Conservation (phyloP, 1,140 invertebrate species). For the Procambarus virginalis region DNA sequence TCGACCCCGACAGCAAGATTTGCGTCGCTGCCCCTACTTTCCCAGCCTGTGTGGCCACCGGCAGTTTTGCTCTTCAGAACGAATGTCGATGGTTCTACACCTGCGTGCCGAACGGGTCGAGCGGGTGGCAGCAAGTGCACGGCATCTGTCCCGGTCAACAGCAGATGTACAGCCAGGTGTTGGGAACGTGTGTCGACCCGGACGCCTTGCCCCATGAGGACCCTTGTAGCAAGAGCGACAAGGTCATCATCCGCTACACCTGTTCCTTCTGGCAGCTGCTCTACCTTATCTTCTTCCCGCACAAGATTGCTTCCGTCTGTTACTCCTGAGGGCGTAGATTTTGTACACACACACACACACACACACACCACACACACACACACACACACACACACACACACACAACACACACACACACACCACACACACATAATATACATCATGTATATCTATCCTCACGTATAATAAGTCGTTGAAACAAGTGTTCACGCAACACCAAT, state of each 20-base stretch:
- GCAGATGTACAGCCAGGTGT: slow-evolving; percentile 18
- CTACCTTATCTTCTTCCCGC: slow-evolving; percentile 2
- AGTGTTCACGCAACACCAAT: no score
- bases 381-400: no score
- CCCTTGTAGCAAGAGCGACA: background rate
- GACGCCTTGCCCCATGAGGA: background rate
- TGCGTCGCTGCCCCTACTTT: background rate
- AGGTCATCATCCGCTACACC: background rate
- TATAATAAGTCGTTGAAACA: no score
- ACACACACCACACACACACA: no score
- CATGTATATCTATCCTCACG: no score
- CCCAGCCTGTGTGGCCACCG: background rate
- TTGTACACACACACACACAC: no score
- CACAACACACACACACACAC: no score
- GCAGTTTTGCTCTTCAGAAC: background rate
- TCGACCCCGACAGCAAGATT: background rate
- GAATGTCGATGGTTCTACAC: slow-evolving; percentile 25
- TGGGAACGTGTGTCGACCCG: slow-evolving; percentile 3
- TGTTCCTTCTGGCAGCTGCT: slow-evolving; percentile 18
- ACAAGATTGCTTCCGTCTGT: slow-evolving; percentile 10
- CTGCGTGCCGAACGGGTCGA: background rate
- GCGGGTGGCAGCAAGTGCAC: background rate
- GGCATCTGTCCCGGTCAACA: background rate
- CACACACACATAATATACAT: no score
- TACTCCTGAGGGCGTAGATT: background rate